Evolutionary conservation across 2,113 vertebrate genomes (phyloP).

Genomic region (Pleuronectes platessa): DNA sequence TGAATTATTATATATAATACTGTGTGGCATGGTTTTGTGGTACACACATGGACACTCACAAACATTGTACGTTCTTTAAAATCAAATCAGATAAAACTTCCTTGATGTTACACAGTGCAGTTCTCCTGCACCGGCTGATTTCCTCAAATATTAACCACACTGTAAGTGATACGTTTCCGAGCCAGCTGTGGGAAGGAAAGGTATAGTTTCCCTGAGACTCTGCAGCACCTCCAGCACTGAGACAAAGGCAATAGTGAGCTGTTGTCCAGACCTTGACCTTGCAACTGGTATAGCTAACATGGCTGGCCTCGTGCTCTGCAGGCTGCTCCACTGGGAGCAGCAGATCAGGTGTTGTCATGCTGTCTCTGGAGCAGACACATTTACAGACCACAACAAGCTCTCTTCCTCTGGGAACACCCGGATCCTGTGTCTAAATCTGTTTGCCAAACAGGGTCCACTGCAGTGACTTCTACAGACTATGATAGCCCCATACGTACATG

Average conservation of each 20-base stretch:
- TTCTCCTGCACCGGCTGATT: slow-evolving; percentile 45
- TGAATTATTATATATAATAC: background rate
- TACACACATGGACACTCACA: slow-evolving; percentile 5
- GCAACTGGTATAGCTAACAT: slow-evolving; percentile 36
- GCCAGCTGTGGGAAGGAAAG: slow-evolving; percentile 58
- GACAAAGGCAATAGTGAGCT: slow-evolving; percentile 53
- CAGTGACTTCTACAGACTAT: background rate
- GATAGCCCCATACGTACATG: slow-evolving; percentile 12
- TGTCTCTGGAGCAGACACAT: slow-evolving; percentile 54
- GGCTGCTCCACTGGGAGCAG: slow-evolving; percentile 33
- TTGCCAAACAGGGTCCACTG: slow-evolving; percentile 45
- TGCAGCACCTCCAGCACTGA: slow-evolving; percentile 37
- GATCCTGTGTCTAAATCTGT: slow-evolving; percentile 32
- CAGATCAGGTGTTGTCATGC: slow-evolving; percentile 65
- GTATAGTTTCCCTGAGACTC: slow-evolving; percentile 45
- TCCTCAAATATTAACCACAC: slow-evolving; percentile 41
- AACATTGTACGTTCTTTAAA: slow-evolving; percentile 3
- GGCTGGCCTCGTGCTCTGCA: slow-evolving; percentile 7
- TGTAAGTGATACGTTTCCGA: slow-evolving; percentile 46
- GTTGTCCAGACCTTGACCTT: slow-evolving; percentile 73
- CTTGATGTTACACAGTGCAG: slow-evolving; percentile 32
- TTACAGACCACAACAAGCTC: slow-evolving; percentile 56
- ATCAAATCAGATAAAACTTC: slow-evolving; percentile 39
- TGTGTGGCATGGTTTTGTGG: slow-evolving; percentile 13
- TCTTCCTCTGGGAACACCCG: slow-evolving; percentile 36